Evolutionary conservation across 2,113 vertebrate species (phyloP).

Genomic region (Albula glossodonta): DNA sequence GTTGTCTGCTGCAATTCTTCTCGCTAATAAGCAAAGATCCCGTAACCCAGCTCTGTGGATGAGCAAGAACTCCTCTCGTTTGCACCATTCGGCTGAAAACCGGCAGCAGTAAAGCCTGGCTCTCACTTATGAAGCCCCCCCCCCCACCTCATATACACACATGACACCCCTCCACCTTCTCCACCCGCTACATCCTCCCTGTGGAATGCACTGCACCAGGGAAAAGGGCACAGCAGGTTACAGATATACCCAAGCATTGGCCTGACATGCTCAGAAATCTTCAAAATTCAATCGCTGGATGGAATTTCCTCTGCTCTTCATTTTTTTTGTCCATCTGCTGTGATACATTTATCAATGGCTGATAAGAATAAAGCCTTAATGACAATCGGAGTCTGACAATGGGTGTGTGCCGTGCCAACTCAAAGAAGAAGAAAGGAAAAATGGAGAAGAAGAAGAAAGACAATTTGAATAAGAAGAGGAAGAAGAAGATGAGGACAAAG

Average conservation of each 20-base stretch:
- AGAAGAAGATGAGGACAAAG: neutral
- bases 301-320: neutral
- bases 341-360: neutral
- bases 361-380: neutral
- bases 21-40: constrained; percentile 1
- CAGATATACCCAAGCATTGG: constrained; percentile 26
- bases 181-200: neutral
- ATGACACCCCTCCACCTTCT: neutral
- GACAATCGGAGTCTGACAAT: neutral
- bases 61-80: neutral
- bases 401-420: neutral
- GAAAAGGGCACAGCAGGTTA: neutral
- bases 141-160: neutral
- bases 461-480: neutral
- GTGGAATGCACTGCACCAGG: neutral
- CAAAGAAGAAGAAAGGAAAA: neutral
- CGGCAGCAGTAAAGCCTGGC: neutral
- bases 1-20: neutral
- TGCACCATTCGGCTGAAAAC: constrained; percentile 11
- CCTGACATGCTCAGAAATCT: constrained; percentile 2
- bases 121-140: neutral
- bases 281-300: neutral
- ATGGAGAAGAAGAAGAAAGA: neutral
- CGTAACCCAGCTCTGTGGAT: neutral
- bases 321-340: neutral